Percentiles rank a stretch among this genome's conserved stretches.
Evolutionary conservation across 1,140 invertebrate genomes (phyloP).

Genomic region (Muscidifurax raptorellus): DNA sequence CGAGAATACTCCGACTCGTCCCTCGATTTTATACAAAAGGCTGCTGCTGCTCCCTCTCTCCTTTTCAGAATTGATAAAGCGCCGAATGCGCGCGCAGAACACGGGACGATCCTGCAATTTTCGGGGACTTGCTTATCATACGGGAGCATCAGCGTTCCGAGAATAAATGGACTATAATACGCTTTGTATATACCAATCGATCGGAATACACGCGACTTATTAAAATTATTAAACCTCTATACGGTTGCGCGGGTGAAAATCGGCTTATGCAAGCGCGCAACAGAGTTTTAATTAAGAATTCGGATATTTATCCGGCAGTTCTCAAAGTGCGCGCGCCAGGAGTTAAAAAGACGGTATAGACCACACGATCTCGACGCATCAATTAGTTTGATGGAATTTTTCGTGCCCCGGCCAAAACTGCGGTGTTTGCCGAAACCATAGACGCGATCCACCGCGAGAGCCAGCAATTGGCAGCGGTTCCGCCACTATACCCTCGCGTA

Average conservation of each 20-base stretch:
- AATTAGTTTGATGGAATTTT: conserved; percentile 51
- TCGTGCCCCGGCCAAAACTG: background rate
- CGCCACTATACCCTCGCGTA: background rate
- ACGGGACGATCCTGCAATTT: conserved; percentile 51
- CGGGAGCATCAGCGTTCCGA: conserved; percentile 27
- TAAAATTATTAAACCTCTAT: background rate
- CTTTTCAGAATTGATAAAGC: conserved; percentile 33
- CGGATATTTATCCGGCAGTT: conserved; percentile 6
- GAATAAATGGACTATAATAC: conserved; percentile 48
- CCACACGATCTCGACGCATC: background rate
- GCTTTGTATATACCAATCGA: no score
- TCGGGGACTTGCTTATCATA: conserved; percentile 34
- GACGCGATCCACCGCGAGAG: background rate
- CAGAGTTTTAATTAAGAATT: background rate
- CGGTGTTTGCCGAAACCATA: conserved; percentile 12
- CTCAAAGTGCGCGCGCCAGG: background rate
- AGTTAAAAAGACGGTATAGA: background rate
- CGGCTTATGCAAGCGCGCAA: no score
- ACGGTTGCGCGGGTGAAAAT: background rate
- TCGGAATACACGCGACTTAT: background rate
- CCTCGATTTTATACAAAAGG: conserved; percentile 3
- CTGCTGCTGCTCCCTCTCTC: background rate
- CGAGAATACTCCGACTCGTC: background rate
- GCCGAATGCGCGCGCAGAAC: background rate
- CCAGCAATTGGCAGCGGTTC: conserved; percentile 44